phyloP scores from a whole-genome alignment of 2,888 invertebrate genomes.

The Sarcophaga caerulescens region DNA sequence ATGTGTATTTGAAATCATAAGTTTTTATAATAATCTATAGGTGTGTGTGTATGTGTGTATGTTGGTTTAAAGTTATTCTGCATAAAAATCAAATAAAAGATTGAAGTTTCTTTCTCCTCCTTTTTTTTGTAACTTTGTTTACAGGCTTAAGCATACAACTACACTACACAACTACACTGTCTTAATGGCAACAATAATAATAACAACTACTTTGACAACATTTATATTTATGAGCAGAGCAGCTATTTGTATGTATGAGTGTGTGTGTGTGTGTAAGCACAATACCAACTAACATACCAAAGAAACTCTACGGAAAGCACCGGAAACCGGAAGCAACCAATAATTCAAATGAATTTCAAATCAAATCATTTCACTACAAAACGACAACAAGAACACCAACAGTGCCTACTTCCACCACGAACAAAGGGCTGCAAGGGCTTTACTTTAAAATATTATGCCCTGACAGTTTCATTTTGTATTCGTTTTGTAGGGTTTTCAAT shows the following conservation, averaged over 20 bases:
- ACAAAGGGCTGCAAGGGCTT: neutral
- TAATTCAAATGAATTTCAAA: constrained; percentile 80
- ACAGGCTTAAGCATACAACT: constrained; percentile 39
- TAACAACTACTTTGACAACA: constrained; percentile 18
- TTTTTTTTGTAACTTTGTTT: neutral
- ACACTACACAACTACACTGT: neutral
- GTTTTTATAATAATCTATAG: neutral
- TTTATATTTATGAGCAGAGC: neutral
- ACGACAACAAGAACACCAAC: constrained; percentile 47
- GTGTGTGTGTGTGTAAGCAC: neutral
- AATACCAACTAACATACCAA: constrained; percentile 65
- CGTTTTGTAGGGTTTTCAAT: neutral
- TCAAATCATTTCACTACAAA: constrained; percentile 78
- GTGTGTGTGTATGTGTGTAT: neutral
- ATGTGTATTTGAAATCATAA: neutral
- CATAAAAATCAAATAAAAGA: constrained; percentile 43
- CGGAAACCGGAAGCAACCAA: constrained; percentile 80
- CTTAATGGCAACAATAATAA: neutral
- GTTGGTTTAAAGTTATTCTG: constrained; percentile 5
- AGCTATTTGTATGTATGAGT: neutral
- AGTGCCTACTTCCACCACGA: neutral
- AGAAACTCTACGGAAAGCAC: constrained; percentile 76
- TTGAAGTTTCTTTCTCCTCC: neutral
- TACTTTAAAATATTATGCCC: constrained; percentile 2
- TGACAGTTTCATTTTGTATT: constrained; percentile 9